Base-by-base conservation (phyloP, 1,140 invertebrate species). In the Wiebesia pumilae region DNA sequence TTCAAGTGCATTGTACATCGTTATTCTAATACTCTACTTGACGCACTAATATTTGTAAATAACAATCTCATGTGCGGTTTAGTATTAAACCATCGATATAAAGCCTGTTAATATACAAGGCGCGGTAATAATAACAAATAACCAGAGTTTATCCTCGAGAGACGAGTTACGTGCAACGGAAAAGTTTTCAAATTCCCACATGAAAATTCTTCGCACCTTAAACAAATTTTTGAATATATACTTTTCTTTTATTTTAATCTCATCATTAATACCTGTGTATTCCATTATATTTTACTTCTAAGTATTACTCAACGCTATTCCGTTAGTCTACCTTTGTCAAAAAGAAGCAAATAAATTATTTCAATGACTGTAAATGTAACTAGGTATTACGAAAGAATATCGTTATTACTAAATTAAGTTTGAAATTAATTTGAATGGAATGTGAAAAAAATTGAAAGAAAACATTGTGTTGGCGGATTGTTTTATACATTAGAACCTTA, bases 261-360 rank as follows among this genome's bases (percentile, higher is more conserved):
- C 35, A 24, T 71, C 38, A 71, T 71, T 71, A 4, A 38, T 38
- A 4, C 3, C 35, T 19, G 1, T 38, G 35, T 16, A 71, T 21
- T 21, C 21, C 6, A 71, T 71, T 71, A 16, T 19, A 38, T 38
- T 27, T 27, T 27, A 27, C 27, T 62, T 4, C 10, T 27, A 62
- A 27, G 3, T 62, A 19, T 24, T 12, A 71, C 24, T 10, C 1
- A 38, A 19, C 14, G 19, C 33, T 24, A 16, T 71, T 71, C 69
- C 19, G 2, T 24, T 3, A 38, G 38, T 33, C 7, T 71, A 71
- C 3, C 3, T 62, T 6, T n/a, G n/a, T n/a, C 10, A 62, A 62
- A 62, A 62, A 62, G 3, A 71, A 71, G 24, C 24, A 71, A 71
- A 38, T 71, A 71, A 71, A 71, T 71, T 38, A 38, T 71, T 71